Evolutionary conservation across 2,113 vertebrate species (phyloP).

Genomic region (Melanerpes formicivorus): DNA sequence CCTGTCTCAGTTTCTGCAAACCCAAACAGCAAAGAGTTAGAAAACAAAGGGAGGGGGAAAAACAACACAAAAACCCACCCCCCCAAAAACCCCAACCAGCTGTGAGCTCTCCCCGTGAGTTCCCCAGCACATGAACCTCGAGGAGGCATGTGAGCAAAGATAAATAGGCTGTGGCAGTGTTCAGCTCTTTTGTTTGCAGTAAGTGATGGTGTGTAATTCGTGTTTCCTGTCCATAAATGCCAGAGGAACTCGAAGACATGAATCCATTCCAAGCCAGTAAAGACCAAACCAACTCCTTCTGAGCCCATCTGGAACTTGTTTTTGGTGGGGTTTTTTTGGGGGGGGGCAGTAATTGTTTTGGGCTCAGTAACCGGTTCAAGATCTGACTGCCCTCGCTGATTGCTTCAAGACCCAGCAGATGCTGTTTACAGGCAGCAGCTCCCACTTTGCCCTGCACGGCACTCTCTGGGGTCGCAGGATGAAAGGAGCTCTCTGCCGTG

Average conservation of each 20-base stretch:
- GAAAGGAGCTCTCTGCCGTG: neutral
- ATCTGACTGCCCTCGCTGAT: conserved; percentile 38
- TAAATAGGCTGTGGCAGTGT: conserved; percentile 47
- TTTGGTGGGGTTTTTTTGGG: neutral
- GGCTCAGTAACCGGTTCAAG: conserved; percentile 63
- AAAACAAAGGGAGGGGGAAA: conserved; percentile 6
- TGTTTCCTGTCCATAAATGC: conserved; percentile 69
- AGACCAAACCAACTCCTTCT: conserved; percentile 60
- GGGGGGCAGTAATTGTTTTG: neutral
- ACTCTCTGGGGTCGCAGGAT: neutral
- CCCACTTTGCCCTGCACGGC: neutral
- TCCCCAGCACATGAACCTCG: conserved; percentile 45
- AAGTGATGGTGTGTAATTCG: conserved; percentile 64
- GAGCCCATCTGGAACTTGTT: conserved; percentile 66
- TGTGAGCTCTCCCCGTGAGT: neutral
- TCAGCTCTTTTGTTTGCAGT: conserved; percentile 57
- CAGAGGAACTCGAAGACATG: conserved; percentile 51
- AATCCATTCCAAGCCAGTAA: conserved; percentile 51
- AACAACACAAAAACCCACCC: neutral
- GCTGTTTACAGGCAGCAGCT: conserved; percentile 27
- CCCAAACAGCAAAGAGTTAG: neutral
- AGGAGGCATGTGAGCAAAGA: conserved; percentile 54
- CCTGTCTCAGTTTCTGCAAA: conserved; percentile 11
- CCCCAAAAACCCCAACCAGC: neutral
- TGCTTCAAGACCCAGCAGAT: conserved; percentile 61